These are phyloP conservation scores for Meriones unguiculatus DNA, from an alignment of 2,113 vertebrate genomes.

Conservation along the genomic window DNA sequence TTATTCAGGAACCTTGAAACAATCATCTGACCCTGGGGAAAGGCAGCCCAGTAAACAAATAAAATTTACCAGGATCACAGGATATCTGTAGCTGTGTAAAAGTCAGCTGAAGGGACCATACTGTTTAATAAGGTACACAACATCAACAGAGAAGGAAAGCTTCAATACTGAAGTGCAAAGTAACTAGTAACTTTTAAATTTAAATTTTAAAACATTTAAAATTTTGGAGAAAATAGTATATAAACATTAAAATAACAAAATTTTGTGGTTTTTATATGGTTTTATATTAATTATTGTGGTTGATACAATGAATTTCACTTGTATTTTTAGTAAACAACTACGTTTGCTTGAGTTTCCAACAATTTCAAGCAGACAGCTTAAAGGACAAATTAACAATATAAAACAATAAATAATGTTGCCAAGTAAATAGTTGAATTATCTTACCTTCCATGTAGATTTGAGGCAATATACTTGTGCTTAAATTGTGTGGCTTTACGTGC, in stretches of 20 bases:
- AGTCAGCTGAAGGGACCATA: not conserved
- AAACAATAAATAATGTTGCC: slow-evolving; percentile 54
- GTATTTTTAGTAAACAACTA: not conserved
- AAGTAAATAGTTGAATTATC: slow-evolving; percentile 53
- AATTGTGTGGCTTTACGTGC: not conserved
- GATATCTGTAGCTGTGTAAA: not conserved
- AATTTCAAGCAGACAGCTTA: not conserved
- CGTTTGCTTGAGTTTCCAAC: not conserved
- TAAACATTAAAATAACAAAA: not conserved
- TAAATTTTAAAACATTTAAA: not conserved
- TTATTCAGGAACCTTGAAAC: too few relatives aligned
- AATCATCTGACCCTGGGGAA: too few relatives aligned
- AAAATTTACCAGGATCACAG: not conserved
- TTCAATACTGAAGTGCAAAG: not conserved
- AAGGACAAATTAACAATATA: slow-evolving; percentile 38
- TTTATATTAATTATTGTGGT: not conserved
- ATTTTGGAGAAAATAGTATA: not conserved
- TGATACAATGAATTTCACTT: not conserved
- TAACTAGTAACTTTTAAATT: too few relatives aligned
- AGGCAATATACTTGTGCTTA: not conserved
- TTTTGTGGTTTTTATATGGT: not conserved
- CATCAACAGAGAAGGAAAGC: not conserved
- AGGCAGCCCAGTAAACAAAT: not conserved
- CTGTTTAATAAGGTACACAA: not conserved
- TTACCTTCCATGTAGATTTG: not conserved